Evolutionary conservation across 2,113 vertebrate genomes (phyloP), one percentile per base, ranked within the genome.

Genomic region (Globicephala melas): DNA sequence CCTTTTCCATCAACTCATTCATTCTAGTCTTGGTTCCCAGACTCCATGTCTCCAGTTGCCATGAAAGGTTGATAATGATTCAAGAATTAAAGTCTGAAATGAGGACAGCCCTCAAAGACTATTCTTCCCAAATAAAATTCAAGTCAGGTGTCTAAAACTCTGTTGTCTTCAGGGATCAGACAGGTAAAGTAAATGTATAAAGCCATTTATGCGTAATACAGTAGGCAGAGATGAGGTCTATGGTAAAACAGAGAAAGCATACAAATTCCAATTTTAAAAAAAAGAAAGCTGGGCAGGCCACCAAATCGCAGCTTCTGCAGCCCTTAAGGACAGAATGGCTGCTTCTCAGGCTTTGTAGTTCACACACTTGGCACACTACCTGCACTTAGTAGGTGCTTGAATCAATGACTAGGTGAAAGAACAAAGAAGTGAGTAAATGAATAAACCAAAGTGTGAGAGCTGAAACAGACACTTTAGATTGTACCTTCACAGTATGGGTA

Each of bases 1-100:
- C 80, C 77, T 94, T 97, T 89, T 13, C 58, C 91, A 84, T 89
- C 71, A 89, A 81, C 33, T 79, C 65, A 77, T 71, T 94, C 63
- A 77, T 23, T 89, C 65, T 62, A 41, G 36, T 84, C 88, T 94
- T 91, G 28, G 80, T 95, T 97, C 88, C 80, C 95, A 97, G 93
- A 94, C 95, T 97, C 26, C 63, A 94, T 47, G 93, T 96, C 96
- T 97, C 93, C 89, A 86, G 96, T 97, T 97, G 65, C 95, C 81
- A 96, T 36, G 67, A 67, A 17, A 97, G 12, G 15, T 68, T 93
- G 81, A 93, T 70, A 95, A 93, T 82, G 73, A 95, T 89, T 97
- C 89, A 95, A 95, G 67, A 97, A 98, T 94, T 86, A 91, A 95
- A 79, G 77, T 83, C 91, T 91, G 86, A 93, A 97, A 95, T 63